phyloP scores from a whole-genome alignment of 2,888 invertebrate genomes.

The Aspidapion aeneum region DNA sequence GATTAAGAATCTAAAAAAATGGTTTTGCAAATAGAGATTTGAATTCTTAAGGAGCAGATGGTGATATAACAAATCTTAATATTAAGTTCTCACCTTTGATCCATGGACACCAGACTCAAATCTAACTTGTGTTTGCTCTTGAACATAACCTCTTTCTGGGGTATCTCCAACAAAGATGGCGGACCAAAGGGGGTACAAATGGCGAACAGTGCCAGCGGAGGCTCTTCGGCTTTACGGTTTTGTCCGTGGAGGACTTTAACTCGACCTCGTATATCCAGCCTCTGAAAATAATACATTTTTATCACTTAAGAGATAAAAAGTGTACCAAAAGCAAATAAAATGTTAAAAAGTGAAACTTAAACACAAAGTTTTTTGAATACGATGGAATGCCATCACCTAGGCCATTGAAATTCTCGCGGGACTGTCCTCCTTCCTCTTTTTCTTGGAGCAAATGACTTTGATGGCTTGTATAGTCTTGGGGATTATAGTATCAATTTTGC shows the following conservation, averaged over 20 bases:
- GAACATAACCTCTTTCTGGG: constrained; percentile 98
- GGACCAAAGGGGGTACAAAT: constrained; percentile 99
- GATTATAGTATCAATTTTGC: too few relatives aligned
- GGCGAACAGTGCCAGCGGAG: constrained; percentile 92
- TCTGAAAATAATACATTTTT: constrained; percentile 56
- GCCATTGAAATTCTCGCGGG: too few relatives aligned
- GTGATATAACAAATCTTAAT: not conserved
- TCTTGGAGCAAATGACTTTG: too few relatives aligned
- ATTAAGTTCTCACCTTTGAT: constrained; percentile 68
- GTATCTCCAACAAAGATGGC: constrained; percentile 92
- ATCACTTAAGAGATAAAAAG: too few relatives aligned
- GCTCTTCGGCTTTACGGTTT: constrained; percentile 90
- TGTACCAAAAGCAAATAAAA: not conserved
- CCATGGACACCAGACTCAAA: constrained; percentile 94
- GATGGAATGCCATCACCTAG: too few relatives aligned
- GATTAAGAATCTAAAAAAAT: too few relatives aligned
- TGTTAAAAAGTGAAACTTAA: too few relatives aligned
- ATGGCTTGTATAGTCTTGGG: too few relatives aligned
- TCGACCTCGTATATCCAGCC: constrained; percentile 95
- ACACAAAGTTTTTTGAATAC: too few relatives aligned
- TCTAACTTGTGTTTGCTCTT: constrained; percentile 99
- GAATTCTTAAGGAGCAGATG: too few relatives aligned
- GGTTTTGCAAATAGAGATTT: too few relatives aligned
- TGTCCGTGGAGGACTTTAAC: constrained; percentile 96
- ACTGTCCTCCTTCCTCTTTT: too few relatives aligned